Base-by-base conservation (phyloP, 1,140 invertebrate species). In the Neodiprion lecontei region DNA sequence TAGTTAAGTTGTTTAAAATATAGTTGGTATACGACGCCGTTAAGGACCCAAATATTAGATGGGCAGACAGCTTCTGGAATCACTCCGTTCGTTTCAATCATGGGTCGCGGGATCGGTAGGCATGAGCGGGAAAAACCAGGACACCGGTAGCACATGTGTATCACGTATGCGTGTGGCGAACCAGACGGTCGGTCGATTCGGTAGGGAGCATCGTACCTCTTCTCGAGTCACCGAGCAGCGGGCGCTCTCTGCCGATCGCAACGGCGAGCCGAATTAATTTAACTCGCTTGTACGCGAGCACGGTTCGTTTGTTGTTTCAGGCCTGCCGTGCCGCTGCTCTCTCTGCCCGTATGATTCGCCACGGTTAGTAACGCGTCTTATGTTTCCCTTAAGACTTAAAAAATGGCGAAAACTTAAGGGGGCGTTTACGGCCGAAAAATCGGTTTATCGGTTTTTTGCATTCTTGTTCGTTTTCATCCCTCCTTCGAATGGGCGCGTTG, bases 21-120 rank as follows among this genome's bases (percentile, higher is more conserved):
- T 40, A 40, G 28, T 61, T 61, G 53, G 53, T 61, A 61, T 14
- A 61, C n/a, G 11, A 61, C 53, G 53, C 53, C 53, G 53, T 61
- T 61, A 61, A 61, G 53, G 53, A 61, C 11, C 53, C 11, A 61
- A 61, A 61, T 61, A 61, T 61, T 61, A 61, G 53, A 61, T 61
- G n/a, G 53, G n/a, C 53, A 61, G 53, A 14, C 28, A 40, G 28
- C 28, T 61, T 61, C 53, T 61, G 53, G 53, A 61, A 61, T 61
- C 53, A 61, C 53, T 61, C 53, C 53, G 53, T 40, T 40, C 28
- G 28, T 40, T 40, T 40, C 5, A 40, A 9, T 17, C 53, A 61
- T 61, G 7, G 11, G n/a, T 61, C n/a, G 53, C 53, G 28, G n/a
- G 53, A 40, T 40, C 28, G 28, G 28, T 40, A 40, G 28, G 28